Base-by-base conservation (phyloP, 2,113 vertebrate species). In the Theristicus caerulescens region DNA sequence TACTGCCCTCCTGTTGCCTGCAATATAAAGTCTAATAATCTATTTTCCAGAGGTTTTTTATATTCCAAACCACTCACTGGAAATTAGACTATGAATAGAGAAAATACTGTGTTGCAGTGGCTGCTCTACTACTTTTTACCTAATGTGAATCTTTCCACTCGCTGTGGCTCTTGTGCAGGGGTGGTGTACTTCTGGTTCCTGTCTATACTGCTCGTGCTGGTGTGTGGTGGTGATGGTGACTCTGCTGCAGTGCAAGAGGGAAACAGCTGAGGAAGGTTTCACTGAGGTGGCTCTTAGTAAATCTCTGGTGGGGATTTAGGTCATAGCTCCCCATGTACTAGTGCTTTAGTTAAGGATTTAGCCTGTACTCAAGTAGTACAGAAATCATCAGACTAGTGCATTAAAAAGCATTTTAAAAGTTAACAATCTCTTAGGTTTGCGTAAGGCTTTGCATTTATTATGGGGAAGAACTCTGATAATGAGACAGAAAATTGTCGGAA, bases 401-500 rank as follows among this genome's bases (percentile, higher is more conserved):
- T 40, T 32, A 58, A 27, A 72, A 58, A 66, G 8, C 4, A 22
- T 70, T 88, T 57, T 2, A 92, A 80, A 84, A 73, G 40, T 82
- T 77, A 88, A 44, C 51, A 86, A 24, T 78, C 27, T 79, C 76
- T 76, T 69, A 86, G 58, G n/a, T 71, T 87, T 24, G 8, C 5
- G 6, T 42, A 71, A 70, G 55, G 24, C n/a, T 42, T 74, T 65
- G 6, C 34, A 82, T 84, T 82, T 94, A 64, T 82, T 72, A 72
- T 58, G 13, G 58, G 13, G 59, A 89, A 83, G 62, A 87, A 54
- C 62, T 80, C 62, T 78, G 19, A 57, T 78, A 90, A 92, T 79
- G 69, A 82, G 79, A 69, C 22, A 55, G 65, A 85, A 90, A 67
- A 47, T 81, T 62, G 78, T 93, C 74, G 86, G 61, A 93, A 94